Conservation (phyloP, 2,797 vertebrate genomes). For the Danio kyathit region DNA sequence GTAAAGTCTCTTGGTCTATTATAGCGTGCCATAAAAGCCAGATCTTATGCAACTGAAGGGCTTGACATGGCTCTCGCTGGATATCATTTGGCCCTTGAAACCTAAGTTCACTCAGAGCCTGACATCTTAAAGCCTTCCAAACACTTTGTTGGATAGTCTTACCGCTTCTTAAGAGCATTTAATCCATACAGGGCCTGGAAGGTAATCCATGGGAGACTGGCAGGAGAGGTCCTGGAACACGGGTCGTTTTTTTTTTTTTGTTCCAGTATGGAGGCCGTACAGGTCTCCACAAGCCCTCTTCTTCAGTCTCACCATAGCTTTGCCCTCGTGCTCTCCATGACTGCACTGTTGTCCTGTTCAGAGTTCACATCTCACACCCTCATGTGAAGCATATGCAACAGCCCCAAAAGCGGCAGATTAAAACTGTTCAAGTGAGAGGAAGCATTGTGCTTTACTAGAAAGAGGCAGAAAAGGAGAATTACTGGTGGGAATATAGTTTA, state of each 20-base stretch:
- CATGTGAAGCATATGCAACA: constrained; percentile 40
- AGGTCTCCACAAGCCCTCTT: constrained; percentile 52
- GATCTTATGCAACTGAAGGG: constrained; percentile 8
- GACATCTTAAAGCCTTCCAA: constrained; percentile 62
- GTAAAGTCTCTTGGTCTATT: neutral
- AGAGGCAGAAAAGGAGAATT: constrained; percentile 5
- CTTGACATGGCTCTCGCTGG: constrained; percentile 47
- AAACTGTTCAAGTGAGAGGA: constrained; percentile 31
- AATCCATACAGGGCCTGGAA: constrained; percentile 53
- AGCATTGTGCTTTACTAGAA: constrained; percentile 23
- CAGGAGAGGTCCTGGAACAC: constrained; percentile 46
- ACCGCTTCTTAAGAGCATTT: constrained; percentile 58
- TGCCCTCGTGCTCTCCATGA: constrained; percentile 29
- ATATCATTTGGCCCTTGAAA: constrained; percentile 57
- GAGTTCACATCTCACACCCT: constrained; percentile 53
- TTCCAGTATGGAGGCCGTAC: constrained; percentile 37
- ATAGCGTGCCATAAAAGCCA: constrained; percentile 3
- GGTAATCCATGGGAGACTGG: constrained; percentile 65
- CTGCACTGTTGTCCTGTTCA: constrained; percentile 30
- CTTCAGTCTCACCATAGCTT: neutral
- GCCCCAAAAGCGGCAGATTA: constrained; percentile 39
- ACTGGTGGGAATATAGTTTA: constrained; percentile 1
- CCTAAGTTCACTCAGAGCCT: constrained; percentile 53
- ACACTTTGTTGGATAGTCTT: constrained; percentile 63
- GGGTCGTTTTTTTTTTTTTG: constrained; percentile 34